Evolutionary conservation across 2,113 vertebrate species (phyloP).

Genomic region (Microtus montanus): DNA sequence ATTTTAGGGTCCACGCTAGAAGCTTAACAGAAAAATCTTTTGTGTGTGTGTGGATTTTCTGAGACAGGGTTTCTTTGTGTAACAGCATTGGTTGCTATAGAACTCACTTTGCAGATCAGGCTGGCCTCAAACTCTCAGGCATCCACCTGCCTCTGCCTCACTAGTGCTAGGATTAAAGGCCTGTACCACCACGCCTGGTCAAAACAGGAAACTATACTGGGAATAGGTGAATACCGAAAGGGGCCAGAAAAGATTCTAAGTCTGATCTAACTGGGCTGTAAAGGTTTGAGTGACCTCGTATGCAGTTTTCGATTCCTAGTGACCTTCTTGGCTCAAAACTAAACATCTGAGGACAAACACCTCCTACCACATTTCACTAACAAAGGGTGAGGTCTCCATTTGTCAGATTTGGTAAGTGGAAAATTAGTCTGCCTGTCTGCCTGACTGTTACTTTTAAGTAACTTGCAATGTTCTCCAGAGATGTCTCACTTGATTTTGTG

Average conservation of each 20-base stretch:
- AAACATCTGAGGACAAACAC: neutral
- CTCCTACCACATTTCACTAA: neutral
- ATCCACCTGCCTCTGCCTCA: no score
- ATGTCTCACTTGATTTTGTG: neutral
- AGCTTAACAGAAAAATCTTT: neutral
- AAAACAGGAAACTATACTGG: no score
- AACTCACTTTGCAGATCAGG: neutral
- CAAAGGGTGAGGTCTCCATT: neutral
- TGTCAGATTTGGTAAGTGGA: slow-evolving; percentile 16
- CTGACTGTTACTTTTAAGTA: slow-evolving; percentile 5
- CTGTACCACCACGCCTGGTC: no score
- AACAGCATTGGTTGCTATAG: neutral
- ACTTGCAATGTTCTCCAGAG: slow-evolving; percentile 12
- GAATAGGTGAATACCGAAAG: no score
- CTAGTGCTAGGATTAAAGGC: no score
- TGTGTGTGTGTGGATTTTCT: neutral
- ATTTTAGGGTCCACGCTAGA: neutral
- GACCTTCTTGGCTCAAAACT: neutral
- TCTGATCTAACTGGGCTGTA: neutral
- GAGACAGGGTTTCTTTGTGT: neutral
- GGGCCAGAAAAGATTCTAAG: no score
- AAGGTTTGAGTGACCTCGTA: neutral
- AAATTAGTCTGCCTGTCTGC: neutral
- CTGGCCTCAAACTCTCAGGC: neutral
- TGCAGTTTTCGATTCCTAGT: neutral